These are phyloP conservation scores for Telenomus remus DNA, from an alignment of 1,140 invertebrate species.

Conservation along the genomic window DNA sequence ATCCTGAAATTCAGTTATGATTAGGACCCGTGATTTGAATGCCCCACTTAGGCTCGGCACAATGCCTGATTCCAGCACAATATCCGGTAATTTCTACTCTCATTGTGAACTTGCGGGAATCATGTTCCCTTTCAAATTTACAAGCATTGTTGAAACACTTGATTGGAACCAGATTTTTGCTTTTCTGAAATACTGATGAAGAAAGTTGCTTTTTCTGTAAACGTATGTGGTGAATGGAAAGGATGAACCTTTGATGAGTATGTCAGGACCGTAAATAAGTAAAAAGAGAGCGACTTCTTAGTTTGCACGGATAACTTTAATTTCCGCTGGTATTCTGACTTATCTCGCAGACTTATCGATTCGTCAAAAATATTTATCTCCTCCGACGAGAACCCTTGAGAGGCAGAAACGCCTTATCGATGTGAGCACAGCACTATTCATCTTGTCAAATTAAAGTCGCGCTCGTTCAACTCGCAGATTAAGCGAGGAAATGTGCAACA, in stretches of 20 bases:
- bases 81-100: background rate
- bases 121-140: too few relatives aligned
- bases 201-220: too few relatives aligned
- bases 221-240: too few relatives aligned
- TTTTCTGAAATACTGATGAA: too few relatives aligned
- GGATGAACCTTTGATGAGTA: background rate
- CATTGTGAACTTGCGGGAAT: background rate
- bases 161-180: too few relatives aligned
- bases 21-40: slow-evolving; percentile 7
- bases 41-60: background rate
- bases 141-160: too few relatives aligned
- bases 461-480: background rate
- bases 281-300: background rate
- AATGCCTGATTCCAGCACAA: background rate
- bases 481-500: slow-evolving; percentile 1
- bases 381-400: slow-evolving; percentile 2
- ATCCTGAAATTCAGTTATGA: slow-evolving; percentile 8
- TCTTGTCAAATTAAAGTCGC: slow-evolving; percentile 12
- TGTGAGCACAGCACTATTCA: background rate
- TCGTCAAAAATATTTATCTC: slow-evolving; percentile 20
- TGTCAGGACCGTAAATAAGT: slow-evolving; percentile 12
- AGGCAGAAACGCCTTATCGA: slow-evolving; percentile 10
- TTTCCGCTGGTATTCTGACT: slow-evolving; percentile 26
- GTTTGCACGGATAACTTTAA: slow-evolving; percentile 24
- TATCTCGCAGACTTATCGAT: slow-evolving; percentile 41